Evolutionary conservation across 2,797 vertebrate genomes (phyloP).

Genomic region (Toxotes lorentzi): DNA sequence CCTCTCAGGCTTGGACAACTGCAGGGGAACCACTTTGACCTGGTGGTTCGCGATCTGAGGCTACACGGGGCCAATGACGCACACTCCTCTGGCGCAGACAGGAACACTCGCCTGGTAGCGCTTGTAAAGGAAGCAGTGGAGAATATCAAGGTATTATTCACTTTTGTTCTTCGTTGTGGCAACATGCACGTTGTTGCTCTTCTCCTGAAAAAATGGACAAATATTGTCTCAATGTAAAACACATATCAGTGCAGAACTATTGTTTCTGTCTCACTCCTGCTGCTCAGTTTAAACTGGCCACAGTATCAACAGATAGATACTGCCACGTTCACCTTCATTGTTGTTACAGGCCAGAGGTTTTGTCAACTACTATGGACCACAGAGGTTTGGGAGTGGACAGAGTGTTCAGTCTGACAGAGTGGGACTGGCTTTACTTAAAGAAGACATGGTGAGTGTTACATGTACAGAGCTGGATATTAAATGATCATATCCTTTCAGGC

Average conservation of each 20-base stretch:
- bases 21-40: conserved; percentile 94
- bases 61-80: conserved; percentile 57
- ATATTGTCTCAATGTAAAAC: too few species aligned
- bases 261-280: too few species aligned
- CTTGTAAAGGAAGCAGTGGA: conserved; percentile 90
- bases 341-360: conserved; percentile 89
- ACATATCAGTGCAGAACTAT: too few species aligned
- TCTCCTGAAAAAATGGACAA: background rate
- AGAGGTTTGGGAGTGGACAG: conserved; percentile 93
- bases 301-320: too few species aligned
- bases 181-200: background rate
- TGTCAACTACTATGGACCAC: conserved; percentile 96
- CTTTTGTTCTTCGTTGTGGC: background rate
- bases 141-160: conserved; percentile 88
- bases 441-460: conserved; percentile 89
- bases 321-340: background rate
- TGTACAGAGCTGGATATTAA: background rate
- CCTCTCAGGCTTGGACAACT: conserved; percentile 92
- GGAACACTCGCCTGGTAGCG: conserved; percentile 72
- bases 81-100: conserved; percentile 55
- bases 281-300: too few species aligned
- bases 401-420: conserved; percentile 91
- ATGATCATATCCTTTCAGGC: background rate
- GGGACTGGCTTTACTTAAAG: conserved; percentile 92
- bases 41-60: conserved; percentile 90